A percentile compares a stretch with the other conserved stretches of the same genome.
Conservation (phyloP, 1,140 invertebrate genomes). For the Hyposmocoma kahamanoa region DNA sequence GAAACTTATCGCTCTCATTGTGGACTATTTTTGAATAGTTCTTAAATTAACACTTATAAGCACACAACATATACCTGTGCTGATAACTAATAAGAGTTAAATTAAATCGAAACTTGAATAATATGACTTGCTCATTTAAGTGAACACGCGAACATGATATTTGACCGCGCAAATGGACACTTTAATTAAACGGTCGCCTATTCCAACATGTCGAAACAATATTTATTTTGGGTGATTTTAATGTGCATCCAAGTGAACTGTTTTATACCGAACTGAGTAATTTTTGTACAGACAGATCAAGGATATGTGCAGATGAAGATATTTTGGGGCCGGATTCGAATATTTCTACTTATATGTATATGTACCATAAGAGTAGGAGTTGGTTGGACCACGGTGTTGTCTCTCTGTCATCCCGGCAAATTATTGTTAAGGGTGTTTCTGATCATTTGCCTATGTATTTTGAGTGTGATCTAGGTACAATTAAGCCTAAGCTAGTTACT, state of each 20-base stretch:
- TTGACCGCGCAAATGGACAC: too few relatives aligned
- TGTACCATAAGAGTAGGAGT: neutral
- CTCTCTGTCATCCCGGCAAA: neutral
- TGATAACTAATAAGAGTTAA: too few relatives aligned
- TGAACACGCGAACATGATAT: too few relatives aligned
- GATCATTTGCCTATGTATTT: conserved; percentile 4
- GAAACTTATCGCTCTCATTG: too few relatives aligned
- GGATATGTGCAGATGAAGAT: conserved; percentile 7
- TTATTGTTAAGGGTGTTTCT: neutral
- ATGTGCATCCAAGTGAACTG: conserved; percentile 3
- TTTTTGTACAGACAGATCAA: conserved; percentile 4
- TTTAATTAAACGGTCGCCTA: too few relatives aligned
- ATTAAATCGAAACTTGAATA: too few relatives aligned
- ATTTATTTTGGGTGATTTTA: neutral
- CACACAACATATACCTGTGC: too few relatives aligned
- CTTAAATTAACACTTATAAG: too few relatives aligned
- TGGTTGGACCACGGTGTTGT: conserved; percentile 12
- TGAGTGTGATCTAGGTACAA: neutral
- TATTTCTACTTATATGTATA: conserved; percentile 7
- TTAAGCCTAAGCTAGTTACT: neutral
- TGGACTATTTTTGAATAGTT: too few relatives aligned
- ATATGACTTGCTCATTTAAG: too few relatives aligned
- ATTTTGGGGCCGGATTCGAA: conserved; percentile 3
- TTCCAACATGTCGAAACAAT: neutral
- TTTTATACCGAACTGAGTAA: conserved; percentile 3